These are phyloP conservation scores for Spodoptera litura DNA, from an alignment of 1,140 invertebrate genomes.

Conservation along the genomic window DNA sequence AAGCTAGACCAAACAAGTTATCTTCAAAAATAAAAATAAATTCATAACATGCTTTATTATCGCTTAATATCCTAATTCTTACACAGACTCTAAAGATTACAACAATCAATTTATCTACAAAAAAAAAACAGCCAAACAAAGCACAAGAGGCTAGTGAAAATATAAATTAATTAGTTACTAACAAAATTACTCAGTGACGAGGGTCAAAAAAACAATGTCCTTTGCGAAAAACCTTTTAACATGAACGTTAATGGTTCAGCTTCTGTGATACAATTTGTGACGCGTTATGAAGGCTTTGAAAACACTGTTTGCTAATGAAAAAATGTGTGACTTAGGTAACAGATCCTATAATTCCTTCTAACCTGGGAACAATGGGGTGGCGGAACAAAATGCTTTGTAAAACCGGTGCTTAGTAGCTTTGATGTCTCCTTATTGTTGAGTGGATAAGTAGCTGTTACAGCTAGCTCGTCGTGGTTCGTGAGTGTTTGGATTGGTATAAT, in stretches of 20 bases:
- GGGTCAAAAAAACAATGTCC: constrained; percentile 70
- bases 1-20: no score
- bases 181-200: constrained; percentile 75
- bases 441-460: no score
- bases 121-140: not conserved
- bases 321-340: constrained; percentile 4
- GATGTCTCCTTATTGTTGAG: no score
- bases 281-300: constrained; percentile 49
- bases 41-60: no score
- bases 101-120: not conserved
- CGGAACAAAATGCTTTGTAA: no score
- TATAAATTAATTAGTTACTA: constrained; percentile 75
- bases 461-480: no score
- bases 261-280: constrained; percentile 68
- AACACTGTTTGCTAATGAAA: constrained; percentile 17
- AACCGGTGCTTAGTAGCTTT: no score
- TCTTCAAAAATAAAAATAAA: no score
- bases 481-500: no score
- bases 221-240: constrained; percentile 73
- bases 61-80: no score
- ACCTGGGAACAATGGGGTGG: not conserved
- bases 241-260: constrained; percentile 64
- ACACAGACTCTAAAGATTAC: not conserved
- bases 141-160: constrained; percentile 50
- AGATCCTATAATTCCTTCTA: not conserved